Evolutionary conservation across 1,140 invertebrate species (phyloP), one percentile per base, ranked within the genome.

Genomic region (Pissodes strobi): DNA sequence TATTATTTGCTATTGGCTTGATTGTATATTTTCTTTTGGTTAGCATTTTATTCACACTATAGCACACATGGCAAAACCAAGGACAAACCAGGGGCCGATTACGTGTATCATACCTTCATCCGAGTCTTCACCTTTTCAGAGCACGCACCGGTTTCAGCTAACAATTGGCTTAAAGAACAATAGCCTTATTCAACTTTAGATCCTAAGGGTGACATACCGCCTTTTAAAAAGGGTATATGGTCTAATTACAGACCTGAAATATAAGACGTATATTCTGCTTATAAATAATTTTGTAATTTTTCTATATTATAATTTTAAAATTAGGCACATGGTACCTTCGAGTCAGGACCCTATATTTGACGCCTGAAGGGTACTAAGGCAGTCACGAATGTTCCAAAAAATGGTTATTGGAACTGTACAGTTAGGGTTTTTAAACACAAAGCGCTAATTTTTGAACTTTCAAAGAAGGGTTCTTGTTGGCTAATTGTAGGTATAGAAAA

Each of bases 91-190:
- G 9, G 9, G 9, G 9, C 25, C 25, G 25, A 45, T 45, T 45
- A 45, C 9, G 9, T 9, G 2, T 45, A 45, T 45, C 19, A 21
- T 45, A 18, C 15, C 15, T 45, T 19, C 41, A 45, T 8, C 41
- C 17, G 19, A n/a, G n/a, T n/a, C n/a, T n/a, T n/a, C n/a, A n/a
- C 19, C 41, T 18, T 45, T 45, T 39, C 19, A 23, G 21, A 49
- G 18, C 22, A 27, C 43, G 22, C n/a, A 34, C 38, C 38, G 46
- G 21, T 27, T 19, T 22, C 46, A 13, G 9, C 25, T 49, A 25
- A 49, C 46, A 49, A 49, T 27, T 27, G 46, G 25, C 46, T 25
- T 25, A 48, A 49, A 49, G 46, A 49, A 49, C 46, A 49, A 49
- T 49, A 45, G 46, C 46, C 22, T 22, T 49, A 23, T 49, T 49